Evolutionary conservation across 2,888 invertebrate genomes (phyloP), one percentile per base, ranked within the genome.

Genomic region (Cordilura impudica): DNA sequence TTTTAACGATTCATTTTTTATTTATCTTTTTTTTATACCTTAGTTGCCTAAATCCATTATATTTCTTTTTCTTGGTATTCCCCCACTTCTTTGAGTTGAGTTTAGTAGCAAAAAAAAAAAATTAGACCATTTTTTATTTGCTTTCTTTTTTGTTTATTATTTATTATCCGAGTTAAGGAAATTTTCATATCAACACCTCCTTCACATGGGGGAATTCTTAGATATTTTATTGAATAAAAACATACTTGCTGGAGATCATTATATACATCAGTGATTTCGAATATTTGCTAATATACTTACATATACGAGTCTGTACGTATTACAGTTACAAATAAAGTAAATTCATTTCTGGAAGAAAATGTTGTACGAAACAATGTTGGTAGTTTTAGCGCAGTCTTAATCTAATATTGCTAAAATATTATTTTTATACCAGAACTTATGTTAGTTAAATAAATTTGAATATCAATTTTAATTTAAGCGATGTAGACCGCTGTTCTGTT

Each of bases 141-240:
- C 69, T 61, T 53, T 39, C 5, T 29, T 63, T 84, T 86, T 86
- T 87, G 86, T n/a, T n/a, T n/a, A n/a, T n/a, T 87, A 87, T 87
- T 87, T 87, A 87, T 87, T 87, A 87, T 86, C 84, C 84, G 81
- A 83, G 83, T 84, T 83, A 84, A 86, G 84, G 84, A 84, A 14
- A 61, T 49, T 67, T 72, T 53, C 49, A 77, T 72, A 72, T 77
- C 49, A 72, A 61, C 72, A 67, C 77, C 49, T 72, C 63, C 66
- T 21, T 19, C 54, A 35, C 85, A 84, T 85, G 83, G 83, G 77
- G 54, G 72, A 72, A 71, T 70, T 58, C 12, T 0, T 54, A 39
- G 14, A 54, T 60, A 71, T 16, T 39, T 51, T 51, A 51, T 61
- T 61, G 53, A 12, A 43, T 29, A 12, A 12, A 60, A 66, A 1